Evolutionary conservation across 2,888 invertebrate genomes (phyloP).

Genomic region (Mythimna ferrago): DNA sequence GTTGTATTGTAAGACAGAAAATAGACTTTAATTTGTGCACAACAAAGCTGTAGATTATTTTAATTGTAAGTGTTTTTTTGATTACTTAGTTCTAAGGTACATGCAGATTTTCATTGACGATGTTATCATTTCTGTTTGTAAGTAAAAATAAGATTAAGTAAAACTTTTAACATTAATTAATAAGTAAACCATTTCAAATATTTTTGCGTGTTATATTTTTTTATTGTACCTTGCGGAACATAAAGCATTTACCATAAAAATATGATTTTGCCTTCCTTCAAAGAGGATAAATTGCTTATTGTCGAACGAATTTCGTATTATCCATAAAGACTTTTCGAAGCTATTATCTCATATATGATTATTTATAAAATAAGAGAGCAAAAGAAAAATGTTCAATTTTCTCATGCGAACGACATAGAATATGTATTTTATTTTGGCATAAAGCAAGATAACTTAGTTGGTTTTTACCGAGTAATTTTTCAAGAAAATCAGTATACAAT

Average conservation of each 20-base stretch:
- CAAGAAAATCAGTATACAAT: not conserved
- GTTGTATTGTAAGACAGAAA: slow-evolving; percentile 15
- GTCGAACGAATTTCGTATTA: slow-evolving; percentile 19
- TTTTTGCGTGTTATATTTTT: not conserved
- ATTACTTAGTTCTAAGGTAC: not conserved
- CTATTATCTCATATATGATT: slow-evolving; percentile 35
- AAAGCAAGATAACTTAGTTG: slow-evolving; percentile 22
- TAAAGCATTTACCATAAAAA: slow-evolving; percentile 16
- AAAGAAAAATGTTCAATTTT: slow-evolving; percentile 42
- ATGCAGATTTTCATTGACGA: not conserved
- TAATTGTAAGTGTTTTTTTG: not conserved
- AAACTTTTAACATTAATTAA: not conserved
- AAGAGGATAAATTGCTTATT: slow-evolving; percentile 39
- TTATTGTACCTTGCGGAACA: not conserved
- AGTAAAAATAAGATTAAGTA: slow-evolving; percentile 2
- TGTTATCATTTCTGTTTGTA: not conserved
- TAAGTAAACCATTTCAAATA: slow-evolving; percentile 4
- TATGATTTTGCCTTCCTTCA: not conserved
- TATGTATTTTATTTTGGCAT: slow-evolving; percentile 10
- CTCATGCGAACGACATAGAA: slow-evolving; percentile 13
- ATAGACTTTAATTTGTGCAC: slow-evolving; percentile 7
- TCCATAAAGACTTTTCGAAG: slow-evolving; percentile 37
- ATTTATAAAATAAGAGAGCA: slow-evolving; percentile 21
- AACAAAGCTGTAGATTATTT: not conserved
- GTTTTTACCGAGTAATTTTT: slow-evolving; percentile 2